Evolutionary conservation across 2,113 vertebrate genomes (phyloP).

Genomic region (Piprites chloris): DNA sequence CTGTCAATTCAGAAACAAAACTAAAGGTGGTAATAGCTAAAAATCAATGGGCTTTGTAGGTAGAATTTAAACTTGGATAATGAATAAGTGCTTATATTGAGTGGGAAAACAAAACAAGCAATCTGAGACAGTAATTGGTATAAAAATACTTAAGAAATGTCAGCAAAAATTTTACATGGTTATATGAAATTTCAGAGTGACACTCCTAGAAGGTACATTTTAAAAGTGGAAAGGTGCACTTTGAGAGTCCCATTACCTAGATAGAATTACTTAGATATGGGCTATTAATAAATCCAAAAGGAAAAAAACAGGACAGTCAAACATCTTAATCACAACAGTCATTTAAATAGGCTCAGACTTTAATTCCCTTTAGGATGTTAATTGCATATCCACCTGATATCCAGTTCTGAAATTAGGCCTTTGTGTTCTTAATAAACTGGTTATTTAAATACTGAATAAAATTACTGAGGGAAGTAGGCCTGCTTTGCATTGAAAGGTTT

Average conservation of each 20-base stretch:
- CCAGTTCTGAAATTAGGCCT: slow-evolving; percentile 35
- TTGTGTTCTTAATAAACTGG: slow-evolving; percentile 13
- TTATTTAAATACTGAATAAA: background rate
- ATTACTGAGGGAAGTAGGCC: background rate
- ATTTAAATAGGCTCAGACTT: background rate
- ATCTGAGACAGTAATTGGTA: background rate
- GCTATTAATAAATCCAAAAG: background rate
- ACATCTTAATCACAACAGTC: background rate
- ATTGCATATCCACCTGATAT: background rate
- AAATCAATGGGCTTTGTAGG: background rate
- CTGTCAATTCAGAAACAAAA: background rate
- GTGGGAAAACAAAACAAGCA: background rate
- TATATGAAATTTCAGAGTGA: background rate
- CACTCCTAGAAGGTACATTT: background rate
- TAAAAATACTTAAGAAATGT: background rate
- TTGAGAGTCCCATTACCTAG: background rate
- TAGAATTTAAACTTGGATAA: background rate
- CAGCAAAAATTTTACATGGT: background rate
- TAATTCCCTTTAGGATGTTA: background rate
- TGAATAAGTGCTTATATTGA: background rate
- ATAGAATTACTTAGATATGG: background rate
- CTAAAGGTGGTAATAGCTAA: background rate
- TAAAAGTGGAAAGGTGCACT: background rate
- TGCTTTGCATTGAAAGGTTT: background rate
- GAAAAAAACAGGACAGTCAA: slow-evolving; percentile 5